phyloP scores from a whole-genome alignment of 2,797 vertebrate genomes.

The Otus scops region DNA sequence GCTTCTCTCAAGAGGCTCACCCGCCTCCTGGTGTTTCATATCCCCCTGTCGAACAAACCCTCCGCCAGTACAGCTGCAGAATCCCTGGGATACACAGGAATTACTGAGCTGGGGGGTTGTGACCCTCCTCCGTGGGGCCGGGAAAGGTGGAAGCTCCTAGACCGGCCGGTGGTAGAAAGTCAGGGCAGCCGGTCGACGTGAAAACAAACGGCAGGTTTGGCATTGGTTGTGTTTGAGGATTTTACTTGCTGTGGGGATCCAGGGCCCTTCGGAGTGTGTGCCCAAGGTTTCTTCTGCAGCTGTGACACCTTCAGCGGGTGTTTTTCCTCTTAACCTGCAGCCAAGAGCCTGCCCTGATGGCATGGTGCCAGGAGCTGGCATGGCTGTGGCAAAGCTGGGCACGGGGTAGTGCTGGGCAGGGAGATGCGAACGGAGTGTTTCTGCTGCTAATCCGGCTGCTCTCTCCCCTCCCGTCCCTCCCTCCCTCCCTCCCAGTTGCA shows the following conservation, averaged over 20 bases:
- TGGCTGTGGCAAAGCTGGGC: background rate
- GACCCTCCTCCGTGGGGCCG: background rate
- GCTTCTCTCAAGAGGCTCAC: background rate
- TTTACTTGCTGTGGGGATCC: background rate
- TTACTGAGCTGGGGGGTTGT: background rate
- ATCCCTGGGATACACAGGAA: background rate
- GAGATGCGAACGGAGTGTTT: background rate
- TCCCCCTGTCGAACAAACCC: accelerated
- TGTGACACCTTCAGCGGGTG: background rate
- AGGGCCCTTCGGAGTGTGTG: background rate
- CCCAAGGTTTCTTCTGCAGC: background rate
- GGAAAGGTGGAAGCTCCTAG: background rate
- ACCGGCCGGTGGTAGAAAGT: background rate
- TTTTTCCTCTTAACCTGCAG: background rate
- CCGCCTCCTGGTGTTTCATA: background rate
- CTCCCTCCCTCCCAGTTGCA: conserved; percentile 82
- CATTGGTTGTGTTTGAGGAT: accelerated
- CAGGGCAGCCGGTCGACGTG: accelerated
- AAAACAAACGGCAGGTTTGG: background rate
- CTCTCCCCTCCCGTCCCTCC: background rate
- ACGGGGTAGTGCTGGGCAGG: background rate
- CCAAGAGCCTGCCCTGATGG: background rate
- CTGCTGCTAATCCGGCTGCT: background rate
- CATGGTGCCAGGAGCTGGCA: background rate
- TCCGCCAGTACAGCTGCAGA: background rate